Evolutionary conservation across 2,113 vertebrate genomes (phyloP).

Genomic region (Pithys albifrons): DNA sequence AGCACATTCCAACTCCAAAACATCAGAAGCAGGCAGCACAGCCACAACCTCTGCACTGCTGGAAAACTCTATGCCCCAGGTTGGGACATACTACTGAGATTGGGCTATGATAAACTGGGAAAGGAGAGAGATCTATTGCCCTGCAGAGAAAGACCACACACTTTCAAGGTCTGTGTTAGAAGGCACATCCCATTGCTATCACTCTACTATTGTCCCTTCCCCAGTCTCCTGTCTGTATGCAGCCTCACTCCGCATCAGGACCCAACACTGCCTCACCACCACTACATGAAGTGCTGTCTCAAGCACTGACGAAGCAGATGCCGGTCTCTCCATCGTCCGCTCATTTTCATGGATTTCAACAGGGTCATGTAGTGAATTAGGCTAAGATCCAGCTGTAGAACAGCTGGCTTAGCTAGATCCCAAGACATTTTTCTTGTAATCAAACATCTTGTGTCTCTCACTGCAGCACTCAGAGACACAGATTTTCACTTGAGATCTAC

Average conservation of each 20-base stretch:
- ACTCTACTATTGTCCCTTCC: neutral
- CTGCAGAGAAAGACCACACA: neutral
- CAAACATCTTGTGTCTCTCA: neutral
- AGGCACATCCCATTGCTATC: neutral
- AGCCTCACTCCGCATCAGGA: neutral
- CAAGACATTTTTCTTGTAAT: neutral
- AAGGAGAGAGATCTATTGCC: neutral
- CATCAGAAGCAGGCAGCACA: neutral
- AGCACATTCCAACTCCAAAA: neutral
- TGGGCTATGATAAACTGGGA: neutral
- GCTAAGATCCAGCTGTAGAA: neutral
- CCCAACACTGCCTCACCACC: neutral
- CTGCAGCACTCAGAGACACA: neutral
- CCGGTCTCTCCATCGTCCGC: neutral
- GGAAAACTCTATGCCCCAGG: neutral
- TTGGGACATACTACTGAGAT: neutral
- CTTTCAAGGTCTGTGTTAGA: neutral
- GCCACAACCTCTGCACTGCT: neutral
- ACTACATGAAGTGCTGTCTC: neutral
- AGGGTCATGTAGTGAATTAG: neutral
- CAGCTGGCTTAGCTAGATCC: neutral
- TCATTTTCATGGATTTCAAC: neutral
- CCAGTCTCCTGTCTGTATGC: rapidly evolving
- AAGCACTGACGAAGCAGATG: neutral
- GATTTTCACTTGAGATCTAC: slow-evolving; percentile 8